These are phyloP conservation scores for Pao palembangensis DNA, from an alignment of 2,113 vertebrate genomes.

Conservation along the genomic window DNA sequence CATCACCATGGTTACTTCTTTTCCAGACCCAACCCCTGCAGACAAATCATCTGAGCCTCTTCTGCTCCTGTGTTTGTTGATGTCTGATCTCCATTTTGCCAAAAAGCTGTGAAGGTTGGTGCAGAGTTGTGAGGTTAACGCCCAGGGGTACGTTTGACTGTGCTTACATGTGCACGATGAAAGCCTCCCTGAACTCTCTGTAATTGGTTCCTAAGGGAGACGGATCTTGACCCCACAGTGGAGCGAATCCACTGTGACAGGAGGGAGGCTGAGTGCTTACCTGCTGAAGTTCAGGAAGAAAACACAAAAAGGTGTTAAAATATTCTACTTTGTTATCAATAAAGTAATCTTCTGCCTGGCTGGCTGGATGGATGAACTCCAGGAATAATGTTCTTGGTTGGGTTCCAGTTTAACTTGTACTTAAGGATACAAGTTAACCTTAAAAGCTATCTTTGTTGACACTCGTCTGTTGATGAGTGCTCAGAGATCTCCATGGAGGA, in stretches of 20 bases:
- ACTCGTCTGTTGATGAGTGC: slow-evolving; percentile 35
- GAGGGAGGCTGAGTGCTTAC: background rate
- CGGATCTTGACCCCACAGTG: slow-evolving; percentile 2
- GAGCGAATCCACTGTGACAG: slow-evolving; percentile 12
- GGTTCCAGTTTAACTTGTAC: too few relatives aligned
- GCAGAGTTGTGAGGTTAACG: slow-evolving; percentile 2
- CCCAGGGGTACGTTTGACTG: slow-evolving; percentile 16
- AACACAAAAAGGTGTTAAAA: background rate
- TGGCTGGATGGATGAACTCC: too few relatives aligned
- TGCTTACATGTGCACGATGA: slow-evolving; percentile 24
- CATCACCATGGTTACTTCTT: slow-evolving; percentile 9
- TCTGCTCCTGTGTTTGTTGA: slow-evolving; percentile 1
- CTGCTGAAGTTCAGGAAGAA: background rate
- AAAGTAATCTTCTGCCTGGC: too few relatives aligned
- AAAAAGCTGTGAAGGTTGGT: background rate
- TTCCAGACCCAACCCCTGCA: slow-evolving; percentile 11
- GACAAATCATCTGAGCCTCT: slow-evolving; percentile 7
- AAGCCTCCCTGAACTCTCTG: slow-evolving; percentile 24
- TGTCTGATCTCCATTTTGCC: slow-evolving; percentile 14
- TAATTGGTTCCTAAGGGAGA: slow-evolving; percentile 46
- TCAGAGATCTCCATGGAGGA: background rate
- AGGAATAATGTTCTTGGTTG: too few relatives aligned
- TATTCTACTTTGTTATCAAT: too few relatives aligned
- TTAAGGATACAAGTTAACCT: background rate
- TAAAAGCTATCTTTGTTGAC: background rate